Conservation (phyloP, 2,113 vertebrate genomes). For the Cyanoderma ruficeps region DNA sequence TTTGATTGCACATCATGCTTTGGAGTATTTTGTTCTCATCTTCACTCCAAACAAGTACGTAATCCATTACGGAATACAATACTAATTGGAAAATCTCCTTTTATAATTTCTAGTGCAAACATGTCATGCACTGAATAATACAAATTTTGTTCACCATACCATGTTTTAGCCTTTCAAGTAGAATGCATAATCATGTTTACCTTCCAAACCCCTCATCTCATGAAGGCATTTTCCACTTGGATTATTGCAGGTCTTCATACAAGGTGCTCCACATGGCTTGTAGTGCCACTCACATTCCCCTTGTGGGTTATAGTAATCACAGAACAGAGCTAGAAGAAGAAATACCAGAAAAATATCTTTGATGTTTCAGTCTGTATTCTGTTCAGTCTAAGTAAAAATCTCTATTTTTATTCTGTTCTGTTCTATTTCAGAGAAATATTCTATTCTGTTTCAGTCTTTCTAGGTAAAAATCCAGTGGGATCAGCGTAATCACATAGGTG, state of each 20-base stretch:
- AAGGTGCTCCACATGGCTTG: slow-evolving; percentile 86
- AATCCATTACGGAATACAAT: neutral
- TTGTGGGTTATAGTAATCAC: slow-evolving; percentile 89
- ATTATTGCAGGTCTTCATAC: slow-evolving; percentile 90
- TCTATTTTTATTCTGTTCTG: too few species aligned
- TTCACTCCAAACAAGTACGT: neutral
- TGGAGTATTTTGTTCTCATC: neutral
- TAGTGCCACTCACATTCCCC: slow-evolving; percentile 93
- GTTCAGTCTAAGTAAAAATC: too few species aligned
- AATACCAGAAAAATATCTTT: neutral
- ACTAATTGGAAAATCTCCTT: neutral
- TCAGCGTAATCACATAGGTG: neutral
- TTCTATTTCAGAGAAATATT: too few species aligned
- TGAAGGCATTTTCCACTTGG: slow-evolving; percentile 81
- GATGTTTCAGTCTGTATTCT: too few species aligned
- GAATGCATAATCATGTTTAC: slow-evolving; percentile 63
- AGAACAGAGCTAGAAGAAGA: slow-evolving; percentile 85
- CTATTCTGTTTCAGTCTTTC: neutral
- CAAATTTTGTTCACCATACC: neutral
- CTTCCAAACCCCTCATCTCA: slow-evolving; percentile 84
- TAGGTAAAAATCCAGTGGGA: neutral
- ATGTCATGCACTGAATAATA: neutral
- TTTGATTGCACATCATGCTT: neutral
- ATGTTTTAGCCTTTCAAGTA: neutral
- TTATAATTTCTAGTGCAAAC: neutral